Conservation (phyloP, 2,888 invertebrate species). For the Cephus rjabovi region DNA sequence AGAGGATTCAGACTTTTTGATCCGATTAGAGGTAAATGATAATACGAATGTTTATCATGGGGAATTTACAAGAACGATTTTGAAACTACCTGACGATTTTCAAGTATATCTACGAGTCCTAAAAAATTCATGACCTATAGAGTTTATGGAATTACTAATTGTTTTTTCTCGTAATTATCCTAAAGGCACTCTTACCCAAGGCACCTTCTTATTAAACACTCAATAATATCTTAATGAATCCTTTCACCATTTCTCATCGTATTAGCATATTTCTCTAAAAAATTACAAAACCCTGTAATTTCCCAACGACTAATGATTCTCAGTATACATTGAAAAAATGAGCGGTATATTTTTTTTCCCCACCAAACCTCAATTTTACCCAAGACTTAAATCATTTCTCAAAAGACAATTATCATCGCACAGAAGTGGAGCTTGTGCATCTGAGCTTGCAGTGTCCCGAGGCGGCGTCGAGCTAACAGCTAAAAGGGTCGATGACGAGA, state of each 20-base stretch:
- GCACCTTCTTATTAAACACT: neutral
- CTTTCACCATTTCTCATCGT: neutral
- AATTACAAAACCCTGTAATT: neutral
- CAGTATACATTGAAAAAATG: neutral
- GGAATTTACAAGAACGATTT: neutral
- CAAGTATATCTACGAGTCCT: neutral
- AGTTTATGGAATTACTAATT: neutral
- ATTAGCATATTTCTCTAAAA: neutral
- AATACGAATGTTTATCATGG: neutral
- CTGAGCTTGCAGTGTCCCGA: constrained; percentile 26
- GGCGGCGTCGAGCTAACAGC: constrained; percentile 30
- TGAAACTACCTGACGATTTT: neutral
- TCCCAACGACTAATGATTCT: neutral
- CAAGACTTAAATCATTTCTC: neutral
- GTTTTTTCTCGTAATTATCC: neutral
- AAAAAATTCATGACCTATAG: neutral
- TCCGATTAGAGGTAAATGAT: neutral
- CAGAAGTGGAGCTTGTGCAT: constrained; percentile 35
- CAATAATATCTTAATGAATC: neutral
- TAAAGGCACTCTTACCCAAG: neutral
- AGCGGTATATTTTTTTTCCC: neutral
- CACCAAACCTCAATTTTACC: neutral
- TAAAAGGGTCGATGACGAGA: constrained; percentile 65
- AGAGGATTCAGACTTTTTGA: constrained; percentile 6
- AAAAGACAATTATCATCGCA: neutral